Percentiles rank a stretch among this genome's conserved stretches.
Evolutionary conservation across 2,797 vertebrate genomes (phyloP).

Genomic region (Poeciliopsis presidionis): DNA sequence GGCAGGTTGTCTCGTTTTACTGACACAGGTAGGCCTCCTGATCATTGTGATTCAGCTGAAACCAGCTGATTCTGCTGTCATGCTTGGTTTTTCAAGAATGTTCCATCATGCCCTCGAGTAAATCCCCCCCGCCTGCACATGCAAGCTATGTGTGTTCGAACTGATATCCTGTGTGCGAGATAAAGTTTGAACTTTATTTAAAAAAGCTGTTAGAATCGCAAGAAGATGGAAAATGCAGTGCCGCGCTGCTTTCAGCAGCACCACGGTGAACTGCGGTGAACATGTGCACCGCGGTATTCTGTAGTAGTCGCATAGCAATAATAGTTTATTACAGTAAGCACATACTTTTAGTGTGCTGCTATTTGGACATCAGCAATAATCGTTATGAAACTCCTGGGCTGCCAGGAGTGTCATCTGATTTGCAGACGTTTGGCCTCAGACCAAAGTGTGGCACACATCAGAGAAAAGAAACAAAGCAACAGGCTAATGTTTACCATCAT

Average conservation of each 20-base stretch:
- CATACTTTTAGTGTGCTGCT: conserved; percentile 3
- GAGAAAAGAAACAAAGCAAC: neutral
- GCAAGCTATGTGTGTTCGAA: neutral
- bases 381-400: neutral
- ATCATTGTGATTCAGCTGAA: neutral
- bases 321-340: neutral
- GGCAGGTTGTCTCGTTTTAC: neutral
- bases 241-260: neutral
- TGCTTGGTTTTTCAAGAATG: neutral
- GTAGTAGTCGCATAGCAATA: neutral
- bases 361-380: conserved; percentile 2
- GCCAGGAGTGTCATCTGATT: neutral
- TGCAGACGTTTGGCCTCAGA: neutral
- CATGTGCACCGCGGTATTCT: neutral
- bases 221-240: neutral
- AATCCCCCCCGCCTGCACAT: neutral
- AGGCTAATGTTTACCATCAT: neutral
- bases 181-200: neutral
- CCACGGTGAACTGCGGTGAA: neutral
- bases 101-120: neutral
- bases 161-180: neutral
- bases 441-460: neutral
- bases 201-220: neutral
- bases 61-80: neutral
- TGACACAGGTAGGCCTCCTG: neutral